Evolutionary conservation across 2,797 vertebrate species (phyloP).

Genomic region (Rhyacichthys aspro): DNA sequence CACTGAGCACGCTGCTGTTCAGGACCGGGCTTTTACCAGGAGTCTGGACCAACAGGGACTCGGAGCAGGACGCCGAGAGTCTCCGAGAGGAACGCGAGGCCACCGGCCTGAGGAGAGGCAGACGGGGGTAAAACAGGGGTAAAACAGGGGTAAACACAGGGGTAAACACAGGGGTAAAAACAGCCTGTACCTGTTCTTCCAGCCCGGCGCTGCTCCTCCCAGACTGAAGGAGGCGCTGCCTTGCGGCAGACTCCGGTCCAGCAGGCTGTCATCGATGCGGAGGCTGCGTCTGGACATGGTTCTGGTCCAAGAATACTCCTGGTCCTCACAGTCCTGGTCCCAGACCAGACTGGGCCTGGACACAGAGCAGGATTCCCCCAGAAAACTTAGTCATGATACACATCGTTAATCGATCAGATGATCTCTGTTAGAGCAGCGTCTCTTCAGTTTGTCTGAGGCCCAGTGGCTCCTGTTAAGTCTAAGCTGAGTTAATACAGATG

Average conservation of each 20-base stretch:
- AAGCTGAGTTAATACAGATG: no score
- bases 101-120: slow-evolving; percentile 49
- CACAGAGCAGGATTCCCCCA: slow-evolving; percentile 9
- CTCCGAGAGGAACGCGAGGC: slow-evolving; percentile 51
- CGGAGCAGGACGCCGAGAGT: slow-evolving; percentile 51
- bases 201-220: slow-evolving; percentile 34
- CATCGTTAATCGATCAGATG: no score
- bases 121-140: no score
- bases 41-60: slow-evolving; percentile 54
- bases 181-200: slow-evolving; percentile 28
- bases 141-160: no score
- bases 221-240: slow-evolving; percentile 59
- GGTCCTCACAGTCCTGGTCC: slow-evolving; percentile 84
- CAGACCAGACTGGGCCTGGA: slow-evolving; percentile 86
- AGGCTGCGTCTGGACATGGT: slow-evolving; percentile 92
- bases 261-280: slow-evolving; percentile 74
- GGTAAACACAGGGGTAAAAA: not conserved
- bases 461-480: no score
- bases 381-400: no score
- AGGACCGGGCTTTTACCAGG: slow-evolving; percentile 40
- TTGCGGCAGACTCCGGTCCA: slow-evolving; percentile 60
- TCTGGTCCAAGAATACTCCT: slow-evolving; percentile 75
- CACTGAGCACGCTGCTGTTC: slow-evolving; percentile 74
- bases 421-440: no score
- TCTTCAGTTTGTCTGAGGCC: no score